Conservation (phyloP, 2,888 invertebrate species). For the Chrysopilus asiliformis region DNA sequence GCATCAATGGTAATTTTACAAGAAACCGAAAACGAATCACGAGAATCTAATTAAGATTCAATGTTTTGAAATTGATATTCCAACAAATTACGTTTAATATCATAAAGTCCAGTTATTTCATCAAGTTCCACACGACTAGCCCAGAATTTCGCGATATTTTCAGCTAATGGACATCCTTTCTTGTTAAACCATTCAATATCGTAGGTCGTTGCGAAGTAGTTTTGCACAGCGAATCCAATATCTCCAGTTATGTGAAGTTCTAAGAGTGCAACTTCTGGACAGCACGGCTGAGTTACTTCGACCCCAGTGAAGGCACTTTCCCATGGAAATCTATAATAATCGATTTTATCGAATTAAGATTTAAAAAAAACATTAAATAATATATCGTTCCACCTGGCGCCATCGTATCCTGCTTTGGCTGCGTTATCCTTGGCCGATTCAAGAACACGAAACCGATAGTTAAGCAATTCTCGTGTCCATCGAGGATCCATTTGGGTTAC, state of each 20-base stretch:
- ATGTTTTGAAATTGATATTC: no score
- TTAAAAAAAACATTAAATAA: not conserved
- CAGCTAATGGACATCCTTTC: slow-evolving; percentile 43
- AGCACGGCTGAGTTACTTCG: slow-evolving; percentile 47
- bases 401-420: slow-evolving; percentile 38
- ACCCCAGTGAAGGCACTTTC: slow-evolving; percentile 48
- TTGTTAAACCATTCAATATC: slow-evolving; percentile 26
- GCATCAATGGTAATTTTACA: not conserved
- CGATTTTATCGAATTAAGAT: no score
- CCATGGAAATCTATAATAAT: slow-evolving; percentile 47
- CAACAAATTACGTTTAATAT: slow-evolving; percentile 40
- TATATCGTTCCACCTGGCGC: slow-evolving; percentile 38
- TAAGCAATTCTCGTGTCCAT: slow-evolving; percentile 39
- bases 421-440: slow-evolving; percentile 41
- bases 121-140: slow-evolving; percentile 42
- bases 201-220: slow-evolving; percentile 23
- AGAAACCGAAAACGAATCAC: no score
- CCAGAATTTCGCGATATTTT: slow-evolving; percentile 46
- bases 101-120: slow-evolving; percentile 37
- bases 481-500: slow-evolving; percentile 40
- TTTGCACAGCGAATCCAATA: slow-evolving; percentile 39
- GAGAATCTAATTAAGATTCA: no score
- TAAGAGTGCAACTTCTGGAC: slow-evolving; percentile 41
- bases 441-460: slow-evolving; percentile 40
- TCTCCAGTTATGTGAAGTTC: slow-evolving; percentile 47